phyloP scores from a whole-genome alignment of 2,113 vertebrate genomes.

The Coreoperca whiteheadi region DNA sequence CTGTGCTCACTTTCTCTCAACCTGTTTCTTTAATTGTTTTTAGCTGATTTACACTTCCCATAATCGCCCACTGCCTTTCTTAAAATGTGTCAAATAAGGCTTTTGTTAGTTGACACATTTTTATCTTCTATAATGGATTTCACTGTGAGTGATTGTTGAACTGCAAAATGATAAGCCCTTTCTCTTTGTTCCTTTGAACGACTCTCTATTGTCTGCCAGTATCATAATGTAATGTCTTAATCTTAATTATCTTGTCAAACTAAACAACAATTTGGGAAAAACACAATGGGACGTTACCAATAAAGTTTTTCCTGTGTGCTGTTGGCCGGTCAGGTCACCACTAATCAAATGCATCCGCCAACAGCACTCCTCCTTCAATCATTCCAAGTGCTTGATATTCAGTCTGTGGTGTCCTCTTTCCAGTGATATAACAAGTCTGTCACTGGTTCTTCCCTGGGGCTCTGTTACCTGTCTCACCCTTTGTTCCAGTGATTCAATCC shows the following conservation, averaged over 20 bases:
- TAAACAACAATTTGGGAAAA: not conserved
- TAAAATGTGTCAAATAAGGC: not conserved
- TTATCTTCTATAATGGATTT: not conserved
- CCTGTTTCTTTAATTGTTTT: not conserved
- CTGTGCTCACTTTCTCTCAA: conserved; percentile 5
- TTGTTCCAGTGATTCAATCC: conserved; percentile 48
- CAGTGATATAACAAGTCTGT: conserved; percentile 53
- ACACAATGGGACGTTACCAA: not conserved
- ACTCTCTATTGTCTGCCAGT: not conserved
- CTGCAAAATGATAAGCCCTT: not conserved
- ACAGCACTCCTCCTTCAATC: conserved; percentile 34
- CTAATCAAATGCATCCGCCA: conserved; percentile 37
- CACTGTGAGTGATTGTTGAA: not conserved
- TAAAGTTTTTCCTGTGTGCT: not conserved
- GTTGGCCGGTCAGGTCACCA: conserved; percentile 25
- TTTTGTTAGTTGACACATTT: not conserved
- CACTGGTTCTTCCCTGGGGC: conserved; percentile 46
- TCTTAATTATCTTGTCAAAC: not conserved
- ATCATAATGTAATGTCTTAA: not conserved
- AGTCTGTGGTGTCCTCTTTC: conserved; percentile 56
- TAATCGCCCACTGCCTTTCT: not conserved
- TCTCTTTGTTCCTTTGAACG: not conserved
- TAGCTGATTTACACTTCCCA: not conserved
- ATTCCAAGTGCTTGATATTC: conserved; percentile 48
- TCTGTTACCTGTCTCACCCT: conserved; percentile 52